A percentile compares a stretch with the other conserved stretches of the same genome.
phyloP scores from a whole-genome alignment of 2,888 invertebrate genomes.

The Hololepta plana region DNA sequence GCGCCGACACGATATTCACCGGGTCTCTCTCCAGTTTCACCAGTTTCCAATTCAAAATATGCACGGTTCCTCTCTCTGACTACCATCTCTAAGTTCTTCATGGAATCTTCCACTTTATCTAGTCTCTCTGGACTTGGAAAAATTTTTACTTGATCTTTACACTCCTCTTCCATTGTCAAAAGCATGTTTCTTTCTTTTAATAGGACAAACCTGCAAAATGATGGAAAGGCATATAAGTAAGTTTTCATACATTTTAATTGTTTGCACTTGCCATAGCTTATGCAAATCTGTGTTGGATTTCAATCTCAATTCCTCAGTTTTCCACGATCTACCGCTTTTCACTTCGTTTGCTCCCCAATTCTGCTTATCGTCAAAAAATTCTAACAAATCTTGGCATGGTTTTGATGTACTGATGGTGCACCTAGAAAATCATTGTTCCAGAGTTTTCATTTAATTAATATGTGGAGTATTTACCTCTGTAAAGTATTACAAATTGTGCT shows the following conservation, averaged over 20 bases:
- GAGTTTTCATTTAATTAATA: no score
- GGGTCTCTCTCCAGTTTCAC: conserved; percentile 64
- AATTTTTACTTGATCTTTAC: conserved; percentile 40
- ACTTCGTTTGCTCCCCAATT: conserved; percentile 67
- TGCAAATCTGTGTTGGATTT: conserved; percentile 93
- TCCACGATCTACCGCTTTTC: conserved; percentile 76
- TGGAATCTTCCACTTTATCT: conserved; percentile 87
- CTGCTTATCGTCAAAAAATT: conserved; percentile 75
- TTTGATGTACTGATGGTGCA: conserved; percentile 21
- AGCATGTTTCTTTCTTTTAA: conserved; percentile 96
- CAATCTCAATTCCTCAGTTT: conserved; percentile 71
- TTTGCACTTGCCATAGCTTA: conserved; percentile 73
- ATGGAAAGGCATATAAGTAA: background rate
- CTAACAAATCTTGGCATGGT: conserved; percentile 42
- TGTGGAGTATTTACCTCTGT: conserved; percentile 1
- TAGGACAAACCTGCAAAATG: conserved; percentile 46
- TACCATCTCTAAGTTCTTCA: conserved; percentile 82
- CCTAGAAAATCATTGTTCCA: conserved; percentile 5
- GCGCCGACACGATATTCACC: conserved; percentile 35
- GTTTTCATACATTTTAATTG: conserved; percentile 1
- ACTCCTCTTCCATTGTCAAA: conserved; percentile 83
- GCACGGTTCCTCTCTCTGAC: conserved; percentile 86
- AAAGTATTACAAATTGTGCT: conserved; percentile 2
- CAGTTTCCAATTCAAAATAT: conserved; percentile 76
- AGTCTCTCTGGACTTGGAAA: conserved; percentile 87